Base-by-base conservation (phyloP, 2,888 invertebrate species). In the Scaptomyza polygonia region DNA sequence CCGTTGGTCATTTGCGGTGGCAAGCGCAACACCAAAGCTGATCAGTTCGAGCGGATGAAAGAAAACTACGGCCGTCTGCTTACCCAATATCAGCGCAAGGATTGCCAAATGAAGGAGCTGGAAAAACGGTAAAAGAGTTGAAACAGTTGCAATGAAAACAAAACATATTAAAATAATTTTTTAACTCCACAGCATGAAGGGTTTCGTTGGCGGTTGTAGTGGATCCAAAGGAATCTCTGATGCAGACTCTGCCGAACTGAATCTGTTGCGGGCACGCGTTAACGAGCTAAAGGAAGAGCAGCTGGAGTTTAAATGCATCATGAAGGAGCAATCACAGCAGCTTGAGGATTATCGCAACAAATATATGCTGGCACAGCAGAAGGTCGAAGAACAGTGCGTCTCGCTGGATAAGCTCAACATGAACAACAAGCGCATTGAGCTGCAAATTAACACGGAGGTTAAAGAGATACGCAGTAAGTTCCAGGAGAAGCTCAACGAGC, bases 331-430 rank as follows among this genome's bases (percentile, higher is more conserved):
- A 67, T 88, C 91, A 0, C 82, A 87, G 18, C 91, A 91, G 55
- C 68, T 91, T 32, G 91, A 91, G n/a, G 91, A 91, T 12, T 92
- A 92, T 72, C 90, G 91, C 40, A 88, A 87, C 55, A 92, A 92
- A 58, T 92, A 91, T 59, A 67, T 92, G 32, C 67, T 80, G 12
- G 91, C 91, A 0, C 91, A 91, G 68, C 91, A 91, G 64, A 90
- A 90, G 67, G 90, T 91, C 7, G 91, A 91, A 67, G 90, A 91
- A 45, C 91, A 91, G 72, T 84, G 87, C 27, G 89, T 87, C 18
- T 80, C 89, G 5, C 71, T 92, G 1, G 89, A 90, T 21, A 91
- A 91, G 56, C 83, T 91, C 0, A 90, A 90, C 42, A 85, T 90
- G 86, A 91, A 89, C 56, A 92, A 92, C 57, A 89, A 90, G 61